phyloP scores from a whole-genome alignment of 2,797 vertebrate species.

The Danio kyathit region DNA sequence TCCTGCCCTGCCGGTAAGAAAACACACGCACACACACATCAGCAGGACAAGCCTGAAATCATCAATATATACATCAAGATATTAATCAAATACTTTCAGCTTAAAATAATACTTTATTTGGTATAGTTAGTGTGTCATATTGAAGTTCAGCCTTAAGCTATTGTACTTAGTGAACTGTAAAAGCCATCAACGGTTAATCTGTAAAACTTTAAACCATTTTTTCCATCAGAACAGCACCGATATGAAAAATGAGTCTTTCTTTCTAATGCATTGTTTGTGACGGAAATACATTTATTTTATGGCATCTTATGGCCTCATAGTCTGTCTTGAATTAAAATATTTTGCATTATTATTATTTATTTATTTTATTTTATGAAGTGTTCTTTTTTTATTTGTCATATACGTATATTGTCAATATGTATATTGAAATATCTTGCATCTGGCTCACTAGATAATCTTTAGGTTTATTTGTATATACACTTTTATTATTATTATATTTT shows the following conservation, averaged over 20 bases:
- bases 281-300: background rate
- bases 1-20: conserved; percentile 94
- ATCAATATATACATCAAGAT: background rate
- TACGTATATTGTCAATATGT: no score
- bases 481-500: no score
- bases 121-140: background rate
- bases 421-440: no score
- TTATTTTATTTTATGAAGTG: no score
- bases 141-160: background rate
- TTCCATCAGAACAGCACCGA: background rate
- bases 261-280: background rate
- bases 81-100: background rate
- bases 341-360: background rate
- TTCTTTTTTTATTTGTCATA: no score
- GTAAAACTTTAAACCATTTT: background rate
- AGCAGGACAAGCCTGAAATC: background rate
- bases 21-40: background rate
- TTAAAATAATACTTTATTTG: background rate
- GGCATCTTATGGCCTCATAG: background rate
- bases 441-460: no score
- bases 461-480: no score
- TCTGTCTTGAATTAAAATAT: background rate
- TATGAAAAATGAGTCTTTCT: background rate
- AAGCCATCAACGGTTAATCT: background rate
- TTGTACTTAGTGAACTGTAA: background rate